Base-by-base conservation (phyloP, 2,888 invertebrate genomes). In the Oxystoma pomonae region DNA sequence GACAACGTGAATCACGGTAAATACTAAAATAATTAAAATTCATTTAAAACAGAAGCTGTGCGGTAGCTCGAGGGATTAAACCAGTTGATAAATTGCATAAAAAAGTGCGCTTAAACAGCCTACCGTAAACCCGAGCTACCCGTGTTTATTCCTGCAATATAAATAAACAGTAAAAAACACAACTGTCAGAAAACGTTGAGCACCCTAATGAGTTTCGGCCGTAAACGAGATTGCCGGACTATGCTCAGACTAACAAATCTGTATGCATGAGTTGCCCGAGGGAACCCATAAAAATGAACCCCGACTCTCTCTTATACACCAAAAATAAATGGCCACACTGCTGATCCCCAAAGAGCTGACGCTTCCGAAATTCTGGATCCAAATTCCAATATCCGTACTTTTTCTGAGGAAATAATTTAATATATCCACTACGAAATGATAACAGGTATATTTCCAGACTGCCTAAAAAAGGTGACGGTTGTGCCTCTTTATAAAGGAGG, bases 281-380 rank as follows among this genome's bases (percentile, higher is more conserved):
- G 35, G 35, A 35, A 12, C 5, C 3, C 35, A 12, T 35, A 35
- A 35, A 35, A 35, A 7, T 3, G 35, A 12, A 35, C 35, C 35
- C n/a, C n/a, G n/a, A n/a, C n/a, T n/a, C 35, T 35, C 35, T 35
- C 35, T 35, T 35, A 35, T 12, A 35, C 35, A 7, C 35, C 35
- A 12, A 35, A 35, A 35, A 35, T 35, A 35, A 35, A 35, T 35
- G 35, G 12, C 5, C 35, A 35, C 12, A 3, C 3, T 7, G 5
- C 3, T 35, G 35, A 35, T 35, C 35, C 35, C 35, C 3, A 12
- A 35, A 12, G 35, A 7, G 3, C 12, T 3, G 12, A 35, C 12
- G 12, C 12, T 35, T 35, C 35, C 5, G n/a, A 53, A 66, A 72
- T 72, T 74, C 73, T 74, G 73, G 73, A 74, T 73, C 74, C 68